phyloP scores from a whole-genome alignment of 1,140 invertebrate genomes.

The Drosophila nigromelanica region DNA sequence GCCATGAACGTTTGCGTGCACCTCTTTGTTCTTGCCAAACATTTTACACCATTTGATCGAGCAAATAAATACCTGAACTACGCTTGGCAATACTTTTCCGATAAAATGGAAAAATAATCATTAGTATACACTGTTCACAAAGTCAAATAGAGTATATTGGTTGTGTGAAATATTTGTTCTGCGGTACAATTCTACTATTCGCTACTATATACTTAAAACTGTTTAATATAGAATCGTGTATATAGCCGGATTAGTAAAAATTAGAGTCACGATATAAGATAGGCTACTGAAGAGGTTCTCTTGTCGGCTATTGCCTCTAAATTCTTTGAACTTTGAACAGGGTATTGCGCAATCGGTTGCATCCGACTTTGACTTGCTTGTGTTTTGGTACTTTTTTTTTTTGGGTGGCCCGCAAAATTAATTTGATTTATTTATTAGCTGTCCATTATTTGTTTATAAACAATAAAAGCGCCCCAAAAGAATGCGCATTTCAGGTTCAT shows the following conservation, averaged over 20 bases:
- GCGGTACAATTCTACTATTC: too few species aligned
- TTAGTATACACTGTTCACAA: too few species aligned
- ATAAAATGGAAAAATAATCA: too few species aligned
- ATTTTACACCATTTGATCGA: neutral
- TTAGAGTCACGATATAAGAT: too few species aligned
- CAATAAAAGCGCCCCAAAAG: constrained; percentile 67
- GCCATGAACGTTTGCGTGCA: constrained; percentile 7
- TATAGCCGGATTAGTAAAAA: too few species aligned
- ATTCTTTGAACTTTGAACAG: too few species aligned
- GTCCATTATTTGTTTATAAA: constrained; percentile 79
- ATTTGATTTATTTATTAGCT: constrained; percentile 82
- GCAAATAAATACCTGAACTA: constrained; percentile 1
- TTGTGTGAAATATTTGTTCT: too few species aligned
- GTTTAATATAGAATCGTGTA: too few species aligned
- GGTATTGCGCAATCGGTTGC: neutral
- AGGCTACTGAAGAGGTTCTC: too few species aligned
- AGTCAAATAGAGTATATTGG: too few species aligned
- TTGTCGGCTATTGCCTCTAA: too few species aligned
- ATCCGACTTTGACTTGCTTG: neutral
- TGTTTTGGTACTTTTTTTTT: constrained; percentile 8
- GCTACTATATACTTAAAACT: too few species aligned
- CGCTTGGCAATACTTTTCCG: constrained; percentile 17
- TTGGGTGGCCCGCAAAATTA: constrained; percentile 36
- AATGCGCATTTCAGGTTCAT: constrained; percentile 80
- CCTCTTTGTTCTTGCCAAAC: constrained; percentile 21